A percentile compares a stretch with the other conserved stretches of the same genome.
Conservation (phyloP, 1,140 invertebrate species). For the Sycophaga agraensis region DNA sequence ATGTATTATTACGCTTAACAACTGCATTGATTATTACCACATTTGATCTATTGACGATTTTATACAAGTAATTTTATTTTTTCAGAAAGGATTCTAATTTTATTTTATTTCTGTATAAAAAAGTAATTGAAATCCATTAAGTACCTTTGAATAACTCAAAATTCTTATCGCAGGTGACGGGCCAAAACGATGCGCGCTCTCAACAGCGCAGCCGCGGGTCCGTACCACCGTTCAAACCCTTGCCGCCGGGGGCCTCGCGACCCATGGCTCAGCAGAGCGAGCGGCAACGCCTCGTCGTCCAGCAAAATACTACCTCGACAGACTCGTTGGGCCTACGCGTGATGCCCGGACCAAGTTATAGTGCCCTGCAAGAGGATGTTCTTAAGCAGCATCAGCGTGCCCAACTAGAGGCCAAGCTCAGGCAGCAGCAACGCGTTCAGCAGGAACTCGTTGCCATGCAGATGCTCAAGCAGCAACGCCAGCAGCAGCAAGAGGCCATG, state of each 20-base stretch:
- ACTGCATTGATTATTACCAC: too few species aligned
- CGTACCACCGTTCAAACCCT: conserved; percentile 74
- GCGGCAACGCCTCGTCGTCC: conserved; percentile 51
- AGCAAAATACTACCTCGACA: conserved; percentile 40
- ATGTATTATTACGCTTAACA: too few species aligned
- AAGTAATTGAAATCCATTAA: too few species aligned
- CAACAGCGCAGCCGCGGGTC: conserved; percentile 3
- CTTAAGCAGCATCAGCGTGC: conserved; percentile 47
- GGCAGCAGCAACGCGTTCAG: conserved; percentile 43
- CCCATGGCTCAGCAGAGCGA: conserved; percentile 57
- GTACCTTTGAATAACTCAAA: too few species aligned
- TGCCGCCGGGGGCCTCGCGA: conserved; percentile 64
- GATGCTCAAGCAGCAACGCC: conserved; percentile 54
- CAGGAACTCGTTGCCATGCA: conserved; percentile 47
- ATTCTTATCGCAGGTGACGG: too few species aligned
- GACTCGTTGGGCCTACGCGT: conserved; percentile 5
- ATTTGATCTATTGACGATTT: too few species aligned
- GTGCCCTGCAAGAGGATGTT: conserved; percentile 46
- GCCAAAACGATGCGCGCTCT: conserved; percentile 33
- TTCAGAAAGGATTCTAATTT: too few species aligned
- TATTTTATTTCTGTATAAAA: too few species aligned
- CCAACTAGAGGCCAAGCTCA: conserved; percentile 46
- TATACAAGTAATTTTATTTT: too few species aligned
- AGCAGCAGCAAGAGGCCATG: conserved; percentile 52
- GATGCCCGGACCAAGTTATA: conserved; percentile 41